A percentile compares a stretch with the other conserved stretches of the same genome.
Conservation (phyloP, 2,113 vertebrate species). For the Hiodon alosoides region DNA sequence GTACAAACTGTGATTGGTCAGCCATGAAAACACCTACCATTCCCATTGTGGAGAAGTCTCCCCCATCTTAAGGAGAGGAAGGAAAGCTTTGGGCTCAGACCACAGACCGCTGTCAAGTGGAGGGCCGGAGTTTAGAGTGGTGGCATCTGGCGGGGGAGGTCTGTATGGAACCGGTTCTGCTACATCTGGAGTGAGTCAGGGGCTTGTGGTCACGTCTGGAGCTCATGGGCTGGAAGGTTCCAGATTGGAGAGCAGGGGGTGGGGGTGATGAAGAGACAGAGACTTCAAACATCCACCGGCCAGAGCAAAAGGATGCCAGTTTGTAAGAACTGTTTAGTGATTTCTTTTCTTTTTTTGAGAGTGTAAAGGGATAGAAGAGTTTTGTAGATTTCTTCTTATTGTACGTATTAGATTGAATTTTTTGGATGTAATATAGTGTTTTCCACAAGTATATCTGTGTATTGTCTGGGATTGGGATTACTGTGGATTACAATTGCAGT, state of each 20-base stretch:
- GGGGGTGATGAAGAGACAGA: neutral
- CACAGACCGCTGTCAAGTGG: neutral
- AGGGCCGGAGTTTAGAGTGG: neutral
- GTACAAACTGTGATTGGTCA: too few relatives aligned
- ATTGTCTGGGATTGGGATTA: slow-evolving; percentile 6
- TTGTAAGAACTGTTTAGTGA: too few relatives aligned
- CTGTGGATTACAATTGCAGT: slow-evolving; percentile 4
- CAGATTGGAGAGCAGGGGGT: neutral
- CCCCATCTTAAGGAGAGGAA: neutral
- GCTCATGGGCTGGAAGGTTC: neutral
- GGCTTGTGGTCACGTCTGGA: slow-evolving; percentile 26
- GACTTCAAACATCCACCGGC: neutral
- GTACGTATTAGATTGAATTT: too few relatives aligned
- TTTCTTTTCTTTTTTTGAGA: too few relatives aligned
- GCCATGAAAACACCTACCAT: too few relatives aligned
- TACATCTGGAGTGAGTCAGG: slow-evolving; percentile 18
- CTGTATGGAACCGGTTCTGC: neutral
- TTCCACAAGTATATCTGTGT: neutral
- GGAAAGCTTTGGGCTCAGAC: neutral
- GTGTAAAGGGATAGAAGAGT: too few relatives aligned
- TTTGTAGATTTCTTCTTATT: too few relatives aligned
- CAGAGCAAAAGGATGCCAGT: neutral
- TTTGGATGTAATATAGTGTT: neutral
- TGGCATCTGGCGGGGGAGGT: neutral
- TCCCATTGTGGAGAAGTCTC: too few relatives aligned